Base-by-base conservation (phyloP, 35 echinoderm and acorn worm genomes). In the Strongylocentrotus purpuratus region DNA sequence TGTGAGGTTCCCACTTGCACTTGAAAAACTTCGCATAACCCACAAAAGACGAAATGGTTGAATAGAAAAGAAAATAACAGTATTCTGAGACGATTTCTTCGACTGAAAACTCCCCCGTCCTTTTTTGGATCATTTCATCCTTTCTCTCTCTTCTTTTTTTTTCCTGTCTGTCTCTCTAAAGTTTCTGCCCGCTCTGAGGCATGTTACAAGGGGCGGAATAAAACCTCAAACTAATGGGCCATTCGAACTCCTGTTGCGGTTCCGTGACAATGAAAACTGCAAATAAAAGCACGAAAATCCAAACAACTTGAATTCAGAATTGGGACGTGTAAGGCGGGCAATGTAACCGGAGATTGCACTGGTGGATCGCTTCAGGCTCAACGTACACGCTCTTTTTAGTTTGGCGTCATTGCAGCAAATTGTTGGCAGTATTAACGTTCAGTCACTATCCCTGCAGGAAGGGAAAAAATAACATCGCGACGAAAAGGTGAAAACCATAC, bases 221-320 rank as follows among this genome's bases (percentile, higher is more conserved):
- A 93, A 93, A 47, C 91, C 45, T 48, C 91, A 93, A 58, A 93
- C 91, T 93, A 93, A 93, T 93, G 91, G 91, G 45, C 91, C 91
- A 93, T 93, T 93, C 46, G 45, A 93, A 93, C 91, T 93, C 91
- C 91, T 93, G 45, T 93, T 93, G 91, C 48, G 91, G 91, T 58
- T 58, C 31, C 33, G 4, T 46, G 48, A 93, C 91, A 93, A 93
- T 50, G 91, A 46, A 31, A 47, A 47, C 45, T 93, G 91, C 91
- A 58, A 93, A 93, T 93, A 93, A 93, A 46, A 93, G 91, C 91
- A 46, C 31, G 91, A 93, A 93, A 47, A 93, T 93, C 91, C 32
- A 93, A 93, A 93, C 91, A 93, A 58, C 45, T 47, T 93, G 32
- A 93, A 91, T 93, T 31, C 32, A 93, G 15, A 93, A 58, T 93